A percentile compares a stretch with the other conserved stretches of the same genome.
phyloP scores from a whole-genome alignment of 2,113 vertebrate genomes.

The Pituophis catenifer region DNA sequence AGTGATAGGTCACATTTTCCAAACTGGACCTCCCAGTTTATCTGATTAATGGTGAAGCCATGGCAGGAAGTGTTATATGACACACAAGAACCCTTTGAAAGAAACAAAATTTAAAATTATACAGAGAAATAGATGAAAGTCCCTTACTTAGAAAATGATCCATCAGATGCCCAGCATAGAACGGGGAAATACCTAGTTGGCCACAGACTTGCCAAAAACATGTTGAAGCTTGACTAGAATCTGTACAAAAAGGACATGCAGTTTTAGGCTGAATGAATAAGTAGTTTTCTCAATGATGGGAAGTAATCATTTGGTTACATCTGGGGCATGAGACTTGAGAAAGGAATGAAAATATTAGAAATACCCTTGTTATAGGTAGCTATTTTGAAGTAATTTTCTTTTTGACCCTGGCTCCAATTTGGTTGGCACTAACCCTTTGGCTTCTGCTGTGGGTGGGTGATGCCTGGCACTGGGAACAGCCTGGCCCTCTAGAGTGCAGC shows the following conservation, averaged over 20 bases:
- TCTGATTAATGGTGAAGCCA: not conserved
- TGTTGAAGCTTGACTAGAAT: not conserved
- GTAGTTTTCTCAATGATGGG: not conserved
- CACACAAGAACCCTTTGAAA: not conserved
- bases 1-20: not conserved
- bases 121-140: not conserved
- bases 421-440: not conserved
- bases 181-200: not conserved
- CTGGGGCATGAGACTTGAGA: not conserved
- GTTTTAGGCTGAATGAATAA: not conserved
- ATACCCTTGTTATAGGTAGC: not conserved
- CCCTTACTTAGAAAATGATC: not conserved
- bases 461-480: not conserved
- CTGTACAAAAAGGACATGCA: not conserved
- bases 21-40: not conserved
- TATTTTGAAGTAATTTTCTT: not conserved
- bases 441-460: not conserved
- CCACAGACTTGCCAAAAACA: not conserved
- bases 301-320: not conserved
- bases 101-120: not conserved
- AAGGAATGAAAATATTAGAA: not conserved
- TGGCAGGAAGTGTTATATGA: not conserved
- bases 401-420: not conserved
- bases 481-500: not conserved
- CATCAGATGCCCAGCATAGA: not conserved